Conservation (phyloP, 2,888 invertebrate species). For the Phaedon cochleariae region DNA sequence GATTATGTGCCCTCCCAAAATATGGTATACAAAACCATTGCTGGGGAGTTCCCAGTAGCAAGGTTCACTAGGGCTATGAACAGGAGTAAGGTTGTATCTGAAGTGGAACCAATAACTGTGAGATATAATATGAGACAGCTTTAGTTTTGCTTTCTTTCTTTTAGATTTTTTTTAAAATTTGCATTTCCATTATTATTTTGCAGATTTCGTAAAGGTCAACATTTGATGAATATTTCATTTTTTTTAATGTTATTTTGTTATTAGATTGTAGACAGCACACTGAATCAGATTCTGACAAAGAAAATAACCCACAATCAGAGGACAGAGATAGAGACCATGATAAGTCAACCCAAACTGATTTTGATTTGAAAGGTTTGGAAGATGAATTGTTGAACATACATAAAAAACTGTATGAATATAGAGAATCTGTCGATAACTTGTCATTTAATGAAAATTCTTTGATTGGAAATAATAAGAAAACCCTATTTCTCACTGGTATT, state of each 20-base stretch:
- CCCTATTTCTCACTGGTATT: background rate
- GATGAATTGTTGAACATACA: background rate
- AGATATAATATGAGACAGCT: background rate
- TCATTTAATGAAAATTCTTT: background rate
- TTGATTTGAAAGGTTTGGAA: background rate
- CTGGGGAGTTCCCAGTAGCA: background rate
- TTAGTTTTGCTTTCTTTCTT: background rate
- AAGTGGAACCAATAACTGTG: background rate
- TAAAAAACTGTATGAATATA: background rate
- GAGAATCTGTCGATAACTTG: no score
- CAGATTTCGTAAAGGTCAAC: background rate
- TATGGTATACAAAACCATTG: background rate
- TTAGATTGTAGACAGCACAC: background rate
- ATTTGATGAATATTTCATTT: background rate
- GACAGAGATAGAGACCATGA: background rate
- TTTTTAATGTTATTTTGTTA: background rate
- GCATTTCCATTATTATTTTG: background rate
- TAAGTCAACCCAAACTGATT: background rate
- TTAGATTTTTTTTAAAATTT: no score
- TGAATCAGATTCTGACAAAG: background rate
- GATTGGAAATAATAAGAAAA: background rate
- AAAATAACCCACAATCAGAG: background rate
- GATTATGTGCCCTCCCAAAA: background rate
- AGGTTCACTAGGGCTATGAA: background rate
- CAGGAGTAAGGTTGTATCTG: background rate